Base-by-base conservation (phyloP, 2,113 vertebrate genomes). In the Oncorhynchus gorbuscha region DNA sequence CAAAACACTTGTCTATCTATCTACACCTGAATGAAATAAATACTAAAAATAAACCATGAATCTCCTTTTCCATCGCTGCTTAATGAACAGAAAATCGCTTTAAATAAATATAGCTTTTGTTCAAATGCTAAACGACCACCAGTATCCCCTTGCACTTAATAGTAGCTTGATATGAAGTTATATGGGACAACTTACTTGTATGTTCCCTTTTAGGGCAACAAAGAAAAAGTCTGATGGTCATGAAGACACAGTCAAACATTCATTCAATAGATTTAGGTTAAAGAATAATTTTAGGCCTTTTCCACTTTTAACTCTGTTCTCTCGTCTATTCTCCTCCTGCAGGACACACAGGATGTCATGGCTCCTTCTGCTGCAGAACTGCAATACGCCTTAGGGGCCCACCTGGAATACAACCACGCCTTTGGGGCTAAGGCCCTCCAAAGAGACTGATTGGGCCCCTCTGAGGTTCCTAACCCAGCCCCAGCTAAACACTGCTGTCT, bases 351-450 rank as follows among this genome's bases (percentile, higher is more conserved):
- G 32, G 61, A 69, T 28, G 49, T 75, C 39, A 76, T 68, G 74
- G 39, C 75, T 84, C 72, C 76, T 49, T 86, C 30, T 48, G 48
- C 80, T 80, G 61, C 70, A 76, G 55, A 81, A 73, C 87, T 48
- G 65, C 82, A 83, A 48, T 39, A 88, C 79, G 85, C 69, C 71
- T 71, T 86, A 85, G 80, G 39, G 83, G 65, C 61, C 76, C 76
- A 61, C 24, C 51, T 5, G 51, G 51, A 55, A 55, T 30, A 67
- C 65, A 32, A 67, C 65, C 4, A 8, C 22, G 3, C 61, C 61
- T 26, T 13, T 55, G 51, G 51, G 51, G 51, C 61, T 16, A 7
- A 22, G 24, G n/a, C 61, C 14, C 49, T 16, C 49, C 71, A 72
- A 80, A 77, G 72, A 76, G 24, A 45, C 72, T 18, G 13, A 65